Evolutionary conservation across 2,888 invertebrate genomes (phyloP).

Genomic region (Epicampocera succincta): DNA sequence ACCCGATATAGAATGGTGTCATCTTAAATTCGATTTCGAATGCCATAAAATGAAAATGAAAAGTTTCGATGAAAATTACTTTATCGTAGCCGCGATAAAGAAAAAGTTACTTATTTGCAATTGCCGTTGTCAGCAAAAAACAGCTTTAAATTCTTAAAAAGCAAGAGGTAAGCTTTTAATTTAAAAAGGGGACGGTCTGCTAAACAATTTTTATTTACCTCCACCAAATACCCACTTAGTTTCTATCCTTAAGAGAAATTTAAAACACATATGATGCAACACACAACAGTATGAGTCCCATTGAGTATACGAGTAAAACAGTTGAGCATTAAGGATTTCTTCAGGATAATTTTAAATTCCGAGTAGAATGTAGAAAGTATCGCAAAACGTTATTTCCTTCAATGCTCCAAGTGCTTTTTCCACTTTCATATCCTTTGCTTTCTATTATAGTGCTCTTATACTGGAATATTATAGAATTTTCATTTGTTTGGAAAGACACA

Average conservation of each 20-base stretch:
- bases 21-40: no score
- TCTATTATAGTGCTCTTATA: constrained; percentile 31
- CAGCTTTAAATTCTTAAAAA: no score
- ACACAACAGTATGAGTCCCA: not conserved
- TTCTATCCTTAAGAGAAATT: constrained; percentile 27
- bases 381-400: not conserved
- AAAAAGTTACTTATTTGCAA: no score
- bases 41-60: no score
- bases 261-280: constrained; percentile 8
- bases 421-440: no score
- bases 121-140: no score
- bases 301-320: not conserved
- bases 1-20: no score
- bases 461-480: not conserved
- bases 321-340: not conserved
- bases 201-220: not conserved
- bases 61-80: no score
- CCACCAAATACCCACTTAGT: not conserved
- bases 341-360: not conserved
- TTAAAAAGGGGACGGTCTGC: no score
- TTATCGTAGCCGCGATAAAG: no score
- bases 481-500: not conserved
- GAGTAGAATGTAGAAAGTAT: not conserved
- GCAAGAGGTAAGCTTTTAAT: no score
- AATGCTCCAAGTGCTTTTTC: not conserved